A percentile compares a stretch with the other conserved stretches of the same genome.
Evolutionary conservation across 2,113 vertebrate species (phyloP).

Genomic region (Formicarius rufipectus): DNA sequence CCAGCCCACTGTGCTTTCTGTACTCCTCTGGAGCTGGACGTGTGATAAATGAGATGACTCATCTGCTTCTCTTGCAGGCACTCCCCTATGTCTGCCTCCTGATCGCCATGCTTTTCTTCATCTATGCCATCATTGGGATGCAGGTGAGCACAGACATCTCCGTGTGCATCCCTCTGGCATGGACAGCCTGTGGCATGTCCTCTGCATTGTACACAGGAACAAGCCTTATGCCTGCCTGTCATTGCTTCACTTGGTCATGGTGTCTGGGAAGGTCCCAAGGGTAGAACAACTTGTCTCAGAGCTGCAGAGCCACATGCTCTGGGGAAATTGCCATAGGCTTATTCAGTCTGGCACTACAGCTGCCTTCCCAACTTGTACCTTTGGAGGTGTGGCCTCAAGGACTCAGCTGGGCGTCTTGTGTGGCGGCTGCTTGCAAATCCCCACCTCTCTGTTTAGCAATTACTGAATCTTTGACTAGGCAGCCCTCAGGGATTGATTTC

Average conservation of each 20-base stretch:
- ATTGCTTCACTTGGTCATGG: rapidly evolving
- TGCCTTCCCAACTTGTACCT: not conserved
- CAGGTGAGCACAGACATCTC: conserved; percentile 81
- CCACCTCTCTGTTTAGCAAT: not conserved
- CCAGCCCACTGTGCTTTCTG: not conserved
- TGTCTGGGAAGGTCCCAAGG: not conserved
- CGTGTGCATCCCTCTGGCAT: not conserved
- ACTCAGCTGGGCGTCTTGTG: not conserved
- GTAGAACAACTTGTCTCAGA: not conserved
- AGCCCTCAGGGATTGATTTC: not conserved
- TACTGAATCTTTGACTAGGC: not conserved
- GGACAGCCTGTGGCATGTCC: not conserved
- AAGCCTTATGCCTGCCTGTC: not conserved
- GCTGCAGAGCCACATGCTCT: not conserved
- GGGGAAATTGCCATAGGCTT: not conserved
- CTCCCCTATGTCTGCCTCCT: conserved; percentile 96
- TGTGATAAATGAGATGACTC: not conserved
- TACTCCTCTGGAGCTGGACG: not conserved
- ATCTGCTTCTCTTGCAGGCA: conserved; percentile 77
- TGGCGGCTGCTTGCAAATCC: not conserved
- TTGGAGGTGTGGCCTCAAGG: not conserved
- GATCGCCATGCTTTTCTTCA: conserved; percentile 99
- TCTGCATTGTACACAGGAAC: not conserved
- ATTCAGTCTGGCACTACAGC: not conserved
- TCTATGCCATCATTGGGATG: conserved; percentile 99